phyloP scores from a whole-genome alignment of 2,113 vertebrate genomes.

The Zeus faber region DNA sequence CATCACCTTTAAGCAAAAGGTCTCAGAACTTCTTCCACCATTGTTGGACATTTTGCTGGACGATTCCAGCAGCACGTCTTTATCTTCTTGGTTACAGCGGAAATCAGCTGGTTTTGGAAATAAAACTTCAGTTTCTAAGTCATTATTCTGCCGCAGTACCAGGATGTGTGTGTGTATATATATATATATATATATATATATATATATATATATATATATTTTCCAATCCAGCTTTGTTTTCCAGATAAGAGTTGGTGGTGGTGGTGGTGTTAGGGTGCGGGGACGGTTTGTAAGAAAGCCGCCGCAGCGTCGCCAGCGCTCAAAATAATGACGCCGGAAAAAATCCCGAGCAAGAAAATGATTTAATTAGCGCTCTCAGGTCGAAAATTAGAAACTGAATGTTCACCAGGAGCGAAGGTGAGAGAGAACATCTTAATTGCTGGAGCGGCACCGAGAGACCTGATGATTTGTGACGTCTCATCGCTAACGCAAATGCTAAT shows the following conservation, averaged over 20 bases:
- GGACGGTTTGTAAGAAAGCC: no score
- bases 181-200: no score
- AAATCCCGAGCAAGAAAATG: conserved; percentile 90
- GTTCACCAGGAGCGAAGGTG: conserved; percentile 84
- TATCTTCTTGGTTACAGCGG: no score
- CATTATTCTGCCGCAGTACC: no score
- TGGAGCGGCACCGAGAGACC: conserved; percentile 93
- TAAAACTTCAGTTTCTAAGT: no score
- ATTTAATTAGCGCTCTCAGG: conserved; percentile 97
- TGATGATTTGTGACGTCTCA: conserved; percentile 98
- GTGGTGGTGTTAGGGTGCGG: conserved; percentile 22
- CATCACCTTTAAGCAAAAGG: no score
- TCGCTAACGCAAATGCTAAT: conserved; percentile 86
- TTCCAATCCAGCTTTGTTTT: conserved; percentile 40
- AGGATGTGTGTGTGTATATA: no score
- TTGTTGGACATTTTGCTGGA: no score
- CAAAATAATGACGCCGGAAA: conserved; percentile 90
- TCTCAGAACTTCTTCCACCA: no score
- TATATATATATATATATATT: no score
- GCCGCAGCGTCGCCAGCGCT: conserved; percentile 87
- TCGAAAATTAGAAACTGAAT: conserved; percentile 88
- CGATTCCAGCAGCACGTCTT: no score
- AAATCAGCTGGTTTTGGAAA: no score
- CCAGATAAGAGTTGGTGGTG: conserved; percentile 22
- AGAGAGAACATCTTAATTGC: conserved; percentile 96